Base-by-base conservation (phyloP, 2,113 vertebrate species). In the Nematolebias whitei region DNA sequence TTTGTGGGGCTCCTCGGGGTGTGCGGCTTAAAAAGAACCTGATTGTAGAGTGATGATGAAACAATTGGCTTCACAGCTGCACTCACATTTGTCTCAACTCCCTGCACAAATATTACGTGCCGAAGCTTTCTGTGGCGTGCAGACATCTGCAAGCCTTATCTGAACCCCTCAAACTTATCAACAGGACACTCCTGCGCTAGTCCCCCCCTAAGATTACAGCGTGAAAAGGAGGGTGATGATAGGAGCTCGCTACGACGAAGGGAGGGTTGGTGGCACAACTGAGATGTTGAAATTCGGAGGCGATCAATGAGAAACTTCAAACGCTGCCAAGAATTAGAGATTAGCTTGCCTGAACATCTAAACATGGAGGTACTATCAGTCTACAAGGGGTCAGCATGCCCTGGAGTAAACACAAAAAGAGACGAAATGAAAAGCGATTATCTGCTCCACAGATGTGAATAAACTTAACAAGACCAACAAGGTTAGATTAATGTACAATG, bases 271-370 rank as follows among this genome's bases (percentile, higher is more conserved):
- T 78, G 73, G 78, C 67, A 71, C 40, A 44, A 51, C 63, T 29
- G 63, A 84, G 68, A 82, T 84, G 75, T 80, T 69, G 63, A 80
- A 78, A 68, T 84, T 87, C 66, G 53, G 53, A 71, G 71, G 35
- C 35, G 32, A 78, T 61, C 62, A 45, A 71, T 29, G 54, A 11
- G 61, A 69, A 66, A 82, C 70, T 85, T 87, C 82, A 87, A 89
- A 87, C 74, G 59, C 63, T 70, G 58, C 29, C 56, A 59, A 76
- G 57, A 85, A 79, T 72, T 57, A 75, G 71, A 76, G 49, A 83
- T 84, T 74, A 85, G 64, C 23, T 58, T 51, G 58, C 43, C 22
- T 45, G 15, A 22, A 8, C 40, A 10, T 16, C 12, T 8, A 55
- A 52, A 67, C 55, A 69, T 29, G 64, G 43, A 68, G 26, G 16